Evolutionary conservation across 2,888 invertebrate species (phyloP).

Genomic region (Ariolimax columbianus): DNA sequence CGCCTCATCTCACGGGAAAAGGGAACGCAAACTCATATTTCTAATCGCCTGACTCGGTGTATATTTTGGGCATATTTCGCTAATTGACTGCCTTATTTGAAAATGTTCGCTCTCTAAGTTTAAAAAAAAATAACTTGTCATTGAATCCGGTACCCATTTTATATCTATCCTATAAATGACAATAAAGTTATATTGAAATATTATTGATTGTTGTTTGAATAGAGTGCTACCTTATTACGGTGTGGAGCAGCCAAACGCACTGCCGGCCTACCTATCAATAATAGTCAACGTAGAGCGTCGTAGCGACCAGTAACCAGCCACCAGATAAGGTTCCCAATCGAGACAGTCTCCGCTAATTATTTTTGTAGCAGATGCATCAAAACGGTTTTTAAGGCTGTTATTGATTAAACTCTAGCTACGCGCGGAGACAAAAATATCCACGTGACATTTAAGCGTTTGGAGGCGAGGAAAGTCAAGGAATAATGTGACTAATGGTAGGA

Average conservation of each 20-base stretch:
- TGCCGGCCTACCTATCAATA: constrained; percentile 27
- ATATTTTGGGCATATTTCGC: neutral
- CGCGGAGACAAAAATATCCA: constrained; percentile 2
- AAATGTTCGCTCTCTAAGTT: neutral
- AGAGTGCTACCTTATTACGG: neutral
- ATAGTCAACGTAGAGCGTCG: constrained; percentile 22
- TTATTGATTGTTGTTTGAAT: constrained; percentile 6
- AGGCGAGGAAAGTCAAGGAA: neutral
- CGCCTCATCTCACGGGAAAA: constrained; percentile 23
- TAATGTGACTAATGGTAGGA: neutral
- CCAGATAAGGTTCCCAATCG: constrained; percentile 28
- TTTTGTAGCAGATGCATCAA: constrained; percentile 41
- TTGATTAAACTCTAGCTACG: constrained; percentile 22
- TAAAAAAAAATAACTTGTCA: neutral
- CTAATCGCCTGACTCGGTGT: neutral
- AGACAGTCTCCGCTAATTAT: constrained; percentile 10
- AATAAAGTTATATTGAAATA: neutral
- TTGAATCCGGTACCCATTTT: neutral
- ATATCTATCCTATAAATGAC: too few relatives aligned
- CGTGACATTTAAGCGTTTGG: constrained; percentile 6
- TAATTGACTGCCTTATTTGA: neutral
- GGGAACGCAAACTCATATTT: constrained; percentile 14
- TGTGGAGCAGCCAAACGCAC: constrained; percentile 15
- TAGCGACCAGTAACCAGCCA: neutral
- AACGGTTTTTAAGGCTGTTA: constrained; percentile 5